Base-by-base conservation (phyloP, 2,888 invertebrate genomes). In the Ectemnius lituratus region DNA sequence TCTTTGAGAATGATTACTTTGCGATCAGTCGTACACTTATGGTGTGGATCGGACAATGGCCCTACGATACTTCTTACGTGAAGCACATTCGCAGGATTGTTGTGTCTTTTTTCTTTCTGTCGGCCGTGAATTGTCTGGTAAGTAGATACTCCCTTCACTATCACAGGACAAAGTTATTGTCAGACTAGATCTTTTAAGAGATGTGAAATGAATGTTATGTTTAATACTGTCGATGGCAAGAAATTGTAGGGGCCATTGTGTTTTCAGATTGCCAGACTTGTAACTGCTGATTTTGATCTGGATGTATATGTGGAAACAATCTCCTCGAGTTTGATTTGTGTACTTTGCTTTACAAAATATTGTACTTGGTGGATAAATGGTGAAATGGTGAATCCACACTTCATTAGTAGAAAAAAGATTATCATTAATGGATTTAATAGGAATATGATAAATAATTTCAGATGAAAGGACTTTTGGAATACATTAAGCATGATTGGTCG, bases 1-100 rank as follows among this genome's bases (percentile, higher is more conserved):
- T 62, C 47, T 62, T 62, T 14, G 62, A 62, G 62, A 62, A 46
- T 46, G 8, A 23, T 16, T 62, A 62, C 20, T 62, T 62, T 14
- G 46, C 11, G 5, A 0, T 13, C 6, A 14, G n/a, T 20, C 46
- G 62, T 4, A 13, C 46, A n/a, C 18, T 46, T 20, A 47, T 62
- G 47, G 13, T 47, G 20, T 20, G 16, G 45, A 62, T 62, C 16
- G 62, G 62, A 16, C 62, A 62, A 20, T 62, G 62, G 62, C 62
- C 62, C 0, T 62, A 62, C 14, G 47, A 62, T 18, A 45, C 16
- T 14, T 62, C 62, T 4, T n/a, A 47, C 11, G 4, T 14, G 14
- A 62, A 46, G 14, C 13, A 16, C 2, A 45, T 62, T 23, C 62
- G 23, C 8, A 13, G 46, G 8, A 11, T 62, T 14, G 18, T 62